Conservation (phyloP, 1,140 invertebrate genomes). For the Halyomorpha halys region DNA sequence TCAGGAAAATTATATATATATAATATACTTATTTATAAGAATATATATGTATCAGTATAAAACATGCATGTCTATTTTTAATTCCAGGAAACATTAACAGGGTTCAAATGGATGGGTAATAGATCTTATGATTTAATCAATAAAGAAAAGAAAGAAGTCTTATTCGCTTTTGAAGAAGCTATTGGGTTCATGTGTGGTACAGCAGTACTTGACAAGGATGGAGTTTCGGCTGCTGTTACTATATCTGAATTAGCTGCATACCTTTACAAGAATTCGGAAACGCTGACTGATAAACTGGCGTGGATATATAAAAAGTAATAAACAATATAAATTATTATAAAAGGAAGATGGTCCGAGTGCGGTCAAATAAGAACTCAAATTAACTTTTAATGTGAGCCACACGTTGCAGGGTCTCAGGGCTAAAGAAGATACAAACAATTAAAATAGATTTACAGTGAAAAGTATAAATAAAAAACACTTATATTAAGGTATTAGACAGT, state of each 20-base stretch:
- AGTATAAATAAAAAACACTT: too few relatives aligned
- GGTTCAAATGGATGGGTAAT: constrained; percentile 99
- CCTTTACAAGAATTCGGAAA: constrained; percentile 47
- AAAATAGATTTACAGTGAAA: too few relatives aligned
- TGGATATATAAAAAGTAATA: constrained; percentile 53
- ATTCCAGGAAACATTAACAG: constrained; percentile 84
- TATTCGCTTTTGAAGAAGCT: constrained; percentile 93
- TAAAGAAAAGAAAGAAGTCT: constrained; percentile 53
- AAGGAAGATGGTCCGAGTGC: too few relatives aligned
- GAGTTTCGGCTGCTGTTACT: constrained; percentile 73
- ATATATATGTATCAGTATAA: too few relatives aligned
- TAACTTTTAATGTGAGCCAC: too few relatives aligned
- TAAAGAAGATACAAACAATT: too few relatives aligned
- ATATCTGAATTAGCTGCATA: constrained; percentile 68
- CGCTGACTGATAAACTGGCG: constrained; percentile 63
- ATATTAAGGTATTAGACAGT: too few relatives aligned
- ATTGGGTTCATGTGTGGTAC: constrained; percentile 91
- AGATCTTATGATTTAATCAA: constrained; percentile 59
- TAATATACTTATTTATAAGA: too few relatives aligned
- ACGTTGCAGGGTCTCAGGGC: too few relatives aligned
- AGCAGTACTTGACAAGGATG: constrained; percentile 89
- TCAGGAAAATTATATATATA: too few relatives aligned
- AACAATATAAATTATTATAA: too few relatives aligned
- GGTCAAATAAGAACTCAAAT: too few relatives aligned
- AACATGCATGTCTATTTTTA: constrained; percentile 20